These are phyloP conservation scores for Nannoperca obscura DNA, from an alignment of 2,797 vertebrate genomes.

Conservation along the genomic window DNA sequence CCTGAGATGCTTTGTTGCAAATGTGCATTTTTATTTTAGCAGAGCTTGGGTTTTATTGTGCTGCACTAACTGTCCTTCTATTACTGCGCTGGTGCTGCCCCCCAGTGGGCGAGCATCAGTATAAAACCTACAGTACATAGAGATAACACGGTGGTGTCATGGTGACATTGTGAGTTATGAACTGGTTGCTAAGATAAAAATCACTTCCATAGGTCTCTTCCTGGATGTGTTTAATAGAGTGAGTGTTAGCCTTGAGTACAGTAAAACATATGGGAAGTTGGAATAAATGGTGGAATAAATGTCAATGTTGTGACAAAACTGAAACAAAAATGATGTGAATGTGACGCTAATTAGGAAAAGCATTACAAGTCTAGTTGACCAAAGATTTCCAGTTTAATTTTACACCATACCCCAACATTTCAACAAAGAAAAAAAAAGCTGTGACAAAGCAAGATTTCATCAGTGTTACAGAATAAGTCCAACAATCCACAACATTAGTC, in stretches of 20 bases:
- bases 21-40: conserved; percentile 15
- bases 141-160: background rate
- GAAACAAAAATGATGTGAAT: background rate
- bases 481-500: background rate
- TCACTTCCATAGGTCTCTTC: background rate
- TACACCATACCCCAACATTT: background rate
- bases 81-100: conserved; percentile 63
- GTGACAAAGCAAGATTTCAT: background rate
- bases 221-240: background rate
- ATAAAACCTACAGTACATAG: background rate
- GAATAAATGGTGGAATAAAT: conserved; percentile 14
- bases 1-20: conserved; percentile 9
- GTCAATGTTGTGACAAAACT: conserved; percentile 7
- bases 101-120: conserved; percentile 55
- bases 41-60: background rate
- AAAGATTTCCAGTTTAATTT: background rate
- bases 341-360: background rate
- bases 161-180: background rate
- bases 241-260: background rate
- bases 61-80: conserved; percentile 3
- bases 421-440: background rate
- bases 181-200: background rate
- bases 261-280: background rate
- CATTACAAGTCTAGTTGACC: background rate
- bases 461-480: background rate